phyloP scores from a whole-genome alignment of 2,113 vertebrate species.

The Poecile atricapillus region DNA sequence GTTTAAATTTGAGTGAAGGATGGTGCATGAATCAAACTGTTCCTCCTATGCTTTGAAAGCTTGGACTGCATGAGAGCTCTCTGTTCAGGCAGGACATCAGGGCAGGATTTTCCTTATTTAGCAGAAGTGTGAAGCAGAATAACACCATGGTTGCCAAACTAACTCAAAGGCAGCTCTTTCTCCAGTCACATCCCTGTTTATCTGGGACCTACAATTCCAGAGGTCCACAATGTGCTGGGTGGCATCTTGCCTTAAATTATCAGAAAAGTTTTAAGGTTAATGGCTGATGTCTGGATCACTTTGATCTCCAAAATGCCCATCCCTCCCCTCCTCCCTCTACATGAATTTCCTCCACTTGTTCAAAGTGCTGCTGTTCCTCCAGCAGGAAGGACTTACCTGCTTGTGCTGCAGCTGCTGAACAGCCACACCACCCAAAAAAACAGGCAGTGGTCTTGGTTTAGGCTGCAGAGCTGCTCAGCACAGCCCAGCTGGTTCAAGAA shows the following conservation, averaged over 20 bases:
- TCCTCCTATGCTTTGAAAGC: neutral
- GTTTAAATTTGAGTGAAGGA: neutral
- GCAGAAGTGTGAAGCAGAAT: neutral
- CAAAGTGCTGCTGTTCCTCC: neutral
- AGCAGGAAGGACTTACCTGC: neutral
- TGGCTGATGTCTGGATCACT: neutral
- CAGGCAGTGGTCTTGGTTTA: neutral
- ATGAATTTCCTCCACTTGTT: neutral
- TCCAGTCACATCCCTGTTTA: neutral
- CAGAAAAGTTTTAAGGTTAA: neutral
- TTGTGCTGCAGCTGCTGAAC: neutral
- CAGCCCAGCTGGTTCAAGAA: neutral
- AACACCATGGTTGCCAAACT: neutral
- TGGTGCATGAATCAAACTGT: neutral
- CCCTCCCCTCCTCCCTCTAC: neutral
- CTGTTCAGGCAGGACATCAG: neutral
- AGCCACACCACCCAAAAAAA: neutral
- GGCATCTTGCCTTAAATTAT: neutral
- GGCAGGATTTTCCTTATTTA: neutral
- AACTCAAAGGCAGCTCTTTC: neutral
- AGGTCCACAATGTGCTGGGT: neutral
- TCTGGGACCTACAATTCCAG: rapidly evolving
- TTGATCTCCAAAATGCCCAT: neutral
- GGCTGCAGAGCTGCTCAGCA: neutral
- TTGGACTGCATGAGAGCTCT: neutral